phyloP scores from a whole-genome alignment of 2,888 invertebrate genomes.

The Sturmia bella region DNA sequence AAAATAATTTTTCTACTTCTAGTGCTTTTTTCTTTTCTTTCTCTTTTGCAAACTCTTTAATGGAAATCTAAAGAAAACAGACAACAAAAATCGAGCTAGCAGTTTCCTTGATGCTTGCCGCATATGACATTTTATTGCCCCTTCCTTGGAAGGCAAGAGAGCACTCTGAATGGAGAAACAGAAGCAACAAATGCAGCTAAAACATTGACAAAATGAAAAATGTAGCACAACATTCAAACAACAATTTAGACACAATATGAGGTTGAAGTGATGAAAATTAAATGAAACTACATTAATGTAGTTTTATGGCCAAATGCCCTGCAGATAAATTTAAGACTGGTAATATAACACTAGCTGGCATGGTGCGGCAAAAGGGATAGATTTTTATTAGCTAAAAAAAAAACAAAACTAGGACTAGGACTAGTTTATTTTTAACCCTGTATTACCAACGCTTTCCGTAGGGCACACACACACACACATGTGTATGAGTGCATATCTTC shows the following conservation, averaged over 20 bases:
- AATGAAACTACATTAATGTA: constrained; percentile 24
- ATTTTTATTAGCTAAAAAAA: no score
- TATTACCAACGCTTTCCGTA: no score
- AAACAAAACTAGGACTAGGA: no score
- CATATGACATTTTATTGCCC: constrained; percentile 10
- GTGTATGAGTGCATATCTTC: background rate
- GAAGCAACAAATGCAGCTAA: background rate
- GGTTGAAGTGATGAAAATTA: constrained; percentile 50
- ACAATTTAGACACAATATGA: constrained; percentile 43
- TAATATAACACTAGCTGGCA: no score
- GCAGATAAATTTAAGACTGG: no score
- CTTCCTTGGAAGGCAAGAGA: background rate
- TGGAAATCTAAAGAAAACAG: constrained; percentile 2
- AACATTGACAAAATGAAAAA: constrained; percentile 21
- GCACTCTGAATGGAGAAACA: background rate
- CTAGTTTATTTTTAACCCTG: no score
- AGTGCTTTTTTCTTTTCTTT: background rate
- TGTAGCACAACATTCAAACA: background rate
- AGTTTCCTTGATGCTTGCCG: background rate
- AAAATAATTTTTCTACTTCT: background rate
- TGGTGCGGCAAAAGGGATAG: no score
- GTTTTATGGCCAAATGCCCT: constrained; percentile 5
- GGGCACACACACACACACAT: no score
- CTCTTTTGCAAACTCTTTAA: background rate
- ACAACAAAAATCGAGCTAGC: constrained; percentile 4